phyloP scores from a whole-genome alignment of 2,113 vertebrate genomes.

The Boleophthalmus pectinirostris region DNA sequence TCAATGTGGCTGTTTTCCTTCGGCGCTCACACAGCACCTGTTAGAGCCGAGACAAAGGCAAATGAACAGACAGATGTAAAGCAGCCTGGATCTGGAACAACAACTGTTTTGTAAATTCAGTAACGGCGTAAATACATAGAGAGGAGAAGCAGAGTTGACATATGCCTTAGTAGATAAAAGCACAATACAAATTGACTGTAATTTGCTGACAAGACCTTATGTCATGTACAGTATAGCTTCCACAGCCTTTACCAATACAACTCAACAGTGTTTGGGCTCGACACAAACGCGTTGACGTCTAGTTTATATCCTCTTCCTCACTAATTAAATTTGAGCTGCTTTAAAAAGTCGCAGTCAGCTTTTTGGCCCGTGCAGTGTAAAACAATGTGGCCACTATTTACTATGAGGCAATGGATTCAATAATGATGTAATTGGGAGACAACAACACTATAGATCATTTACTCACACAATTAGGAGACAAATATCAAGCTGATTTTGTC shows the following conservation, averaged over 20 bases:
- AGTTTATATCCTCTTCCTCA: constrained; percentile 28
- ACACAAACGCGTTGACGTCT: constrained; percentile 31
- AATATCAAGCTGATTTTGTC: constrained; percentile 6
- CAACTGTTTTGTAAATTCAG: constrained; percentile 12
- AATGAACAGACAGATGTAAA: constrained; percentile 13
- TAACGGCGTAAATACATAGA: constrained; percentile 2
- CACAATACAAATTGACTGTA: constrained; percentile 4
- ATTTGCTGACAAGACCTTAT: constrained; percentile 15
- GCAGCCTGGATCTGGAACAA: neutral
- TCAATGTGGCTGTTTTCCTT: neutral
- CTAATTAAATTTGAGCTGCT: constrained; percentile 37
- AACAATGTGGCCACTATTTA: constrained; percentile 12
- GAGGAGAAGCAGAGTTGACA: constrained; percentile 5
- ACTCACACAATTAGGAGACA: constrained; percentile 19
- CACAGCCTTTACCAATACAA: constrained; percentile 21
- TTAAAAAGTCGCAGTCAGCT: constrained; percentile 19
- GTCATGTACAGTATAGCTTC: constrained; percentile 14
- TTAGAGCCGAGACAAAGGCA: neutral
- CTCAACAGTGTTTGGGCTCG: constrained; percentile 20
- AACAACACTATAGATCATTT: constrained; percentile 26
- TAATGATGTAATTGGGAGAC: constrained; percentile 23
- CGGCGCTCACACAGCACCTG: constrained; percentile 1
- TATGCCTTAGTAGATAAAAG: constrained; percentile 15
- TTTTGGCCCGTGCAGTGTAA: constrained; percentile 19
- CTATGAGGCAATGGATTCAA: constrained; percentile 35